Evolutionary conservation across 2,888 invertebrate species (phyloP).

Genomic region (Oxycera nigricornis): DNA sequence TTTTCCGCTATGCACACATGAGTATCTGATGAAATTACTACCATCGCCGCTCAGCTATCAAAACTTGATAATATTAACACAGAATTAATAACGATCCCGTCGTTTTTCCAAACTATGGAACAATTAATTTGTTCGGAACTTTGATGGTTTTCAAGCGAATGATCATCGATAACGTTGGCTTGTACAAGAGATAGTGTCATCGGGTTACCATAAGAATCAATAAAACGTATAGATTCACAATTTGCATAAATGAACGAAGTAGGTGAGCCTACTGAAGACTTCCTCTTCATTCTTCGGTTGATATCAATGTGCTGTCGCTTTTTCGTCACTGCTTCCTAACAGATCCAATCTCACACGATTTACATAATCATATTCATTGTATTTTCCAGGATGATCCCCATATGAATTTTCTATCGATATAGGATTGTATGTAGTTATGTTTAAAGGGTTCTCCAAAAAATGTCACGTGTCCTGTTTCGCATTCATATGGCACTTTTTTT

Average conservation of each 20-base stretch:
- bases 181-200: neutral
- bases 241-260: constrained; percentile 21
- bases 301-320: neutral
- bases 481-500: no score
- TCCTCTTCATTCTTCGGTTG: neutral
- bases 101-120: neutral
- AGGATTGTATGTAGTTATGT: constrained; percentile 1
- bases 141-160: constrained; percentile 10
- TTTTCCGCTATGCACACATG: neutral
- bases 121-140: constrained; percentile 35
- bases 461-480: no score
- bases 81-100: neutral
- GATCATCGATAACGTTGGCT: neutral
- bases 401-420: neutral
- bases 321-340: neutral
- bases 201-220: constrained; percentile 13
- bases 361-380: constrained; percentile 35
- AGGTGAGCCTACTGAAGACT: neutral
- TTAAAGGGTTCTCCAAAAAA: neutral
- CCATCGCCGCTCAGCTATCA: neutral
- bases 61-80: constrained; percentile 2
- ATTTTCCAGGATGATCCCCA: no score
- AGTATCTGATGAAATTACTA: neutral
- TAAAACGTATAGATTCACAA: neutral
- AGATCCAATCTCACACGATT: constrained; percentile 11